Conservation (phyloP, 1,140 invertebrate genomes). For the Dermatophagoides farinae region DNA sequence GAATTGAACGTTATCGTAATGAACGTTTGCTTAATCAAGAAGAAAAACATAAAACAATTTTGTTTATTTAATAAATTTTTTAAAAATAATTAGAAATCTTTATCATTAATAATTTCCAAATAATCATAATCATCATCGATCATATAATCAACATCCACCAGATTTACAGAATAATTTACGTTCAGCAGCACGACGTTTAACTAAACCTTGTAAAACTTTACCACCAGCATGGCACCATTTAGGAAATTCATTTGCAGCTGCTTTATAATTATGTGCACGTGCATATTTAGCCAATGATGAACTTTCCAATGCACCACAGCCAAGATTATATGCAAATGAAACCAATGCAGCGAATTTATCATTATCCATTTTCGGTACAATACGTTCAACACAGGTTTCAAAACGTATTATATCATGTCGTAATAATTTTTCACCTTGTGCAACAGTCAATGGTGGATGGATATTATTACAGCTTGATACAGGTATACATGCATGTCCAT, state of each 20-base stretch:
- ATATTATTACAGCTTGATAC: background rate
- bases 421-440: background rate
- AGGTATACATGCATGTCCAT: constrained; percentile 7
- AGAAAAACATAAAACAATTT: too few species aligned
- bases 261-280: background rate
- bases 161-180: constrained; percentile 3
- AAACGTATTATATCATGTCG: background rate
- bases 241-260: background rate
- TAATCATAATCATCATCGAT: too few species aligned
- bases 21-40: too few species aligned
- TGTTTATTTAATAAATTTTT: too few species aligned
- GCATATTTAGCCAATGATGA: background rate
- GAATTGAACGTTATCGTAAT: too few species aligned
- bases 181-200: background rate
- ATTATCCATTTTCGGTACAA: background rate
- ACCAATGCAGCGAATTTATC: constrained; percentile 7
- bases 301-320: background rate
- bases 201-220: background rate
- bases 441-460: background rate
- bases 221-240: background rate
- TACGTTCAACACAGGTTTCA: constrained; percentile 2
- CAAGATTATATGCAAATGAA: constrained; percentile 3
- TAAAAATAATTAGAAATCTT: too few species aligned
- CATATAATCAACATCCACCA: constrained; percentile 9
- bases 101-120: too few species aligned